These are phyloP conservation scores for Peromyscus aztecus DNA, from an alignment of 2,797 vertebrate species.

Conservation along the genomic window DNA sequence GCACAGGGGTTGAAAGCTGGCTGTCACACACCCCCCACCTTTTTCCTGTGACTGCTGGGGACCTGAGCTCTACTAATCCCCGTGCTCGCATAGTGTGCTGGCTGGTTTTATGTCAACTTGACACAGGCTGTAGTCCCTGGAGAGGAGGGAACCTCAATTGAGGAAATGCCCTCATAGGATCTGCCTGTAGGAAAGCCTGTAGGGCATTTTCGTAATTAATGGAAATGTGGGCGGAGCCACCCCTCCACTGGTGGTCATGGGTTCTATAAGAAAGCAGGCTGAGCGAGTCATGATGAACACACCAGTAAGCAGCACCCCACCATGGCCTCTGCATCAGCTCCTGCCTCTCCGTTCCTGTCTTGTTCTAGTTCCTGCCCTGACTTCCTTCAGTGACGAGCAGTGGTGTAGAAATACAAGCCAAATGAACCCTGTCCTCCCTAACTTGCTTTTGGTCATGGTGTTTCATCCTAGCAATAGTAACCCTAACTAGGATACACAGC, in stretches of 20 bases:
- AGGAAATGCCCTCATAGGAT: neutral
- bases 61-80: too few relatives aligned
- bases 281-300: neutral
- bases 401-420: too few relatives aligned
- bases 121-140: too few relatives aligned
- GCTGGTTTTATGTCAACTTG: too few relatives aligned
- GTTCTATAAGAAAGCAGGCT: neutral
- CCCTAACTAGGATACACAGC: neutral
- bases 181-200: neutral
- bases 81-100: neutral
- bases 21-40: neutral
- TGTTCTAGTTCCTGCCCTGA: neutral
- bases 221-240: neutral
- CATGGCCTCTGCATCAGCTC: too few relatives aligned
- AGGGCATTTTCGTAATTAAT: neutral
- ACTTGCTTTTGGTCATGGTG: neutral
- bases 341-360: neutral
- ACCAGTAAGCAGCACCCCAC: neutral
- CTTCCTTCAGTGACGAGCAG: neutral
- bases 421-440: neutral
- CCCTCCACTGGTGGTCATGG: neutral
- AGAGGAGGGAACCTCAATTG: neutral
- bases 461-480: neutral
- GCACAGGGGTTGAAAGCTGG: neutral
- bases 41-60: too few relatives aligned